Base-by-base conservation (phyloP, 2,888 invertebrate species). In the Cryptocephalus primarius region DNA sequence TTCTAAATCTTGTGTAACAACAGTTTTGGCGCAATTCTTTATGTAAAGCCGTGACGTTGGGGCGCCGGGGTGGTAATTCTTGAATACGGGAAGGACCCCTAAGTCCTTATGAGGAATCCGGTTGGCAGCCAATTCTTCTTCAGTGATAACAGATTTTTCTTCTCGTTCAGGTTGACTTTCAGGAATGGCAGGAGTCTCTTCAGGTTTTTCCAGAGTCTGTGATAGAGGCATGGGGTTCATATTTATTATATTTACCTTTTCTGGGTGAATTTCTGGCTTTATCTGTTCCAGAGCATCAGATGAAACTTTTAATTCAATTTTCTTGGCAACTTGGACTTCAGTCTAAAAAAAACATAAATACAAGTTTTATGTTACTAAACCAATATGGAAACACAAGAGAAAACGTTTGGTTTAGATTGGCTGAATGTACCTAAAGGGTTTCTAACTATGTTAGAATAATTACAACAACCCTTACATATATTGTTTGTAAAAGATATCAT, bases 41-140 rank as follows among this genome's bases (percentile, higher is more conserved):
- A 95, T 82, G 61, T 95, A 95, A n/a, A 95, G 70, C 52, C 92
- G 80, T 72, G 83, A 81, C 13, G 86, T 85, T 4, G 86, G 84
- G 45, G 82, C 78, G 1, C 94, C 94, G 8, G 82, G 75, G 53
- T 83, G 78, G 67, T 95, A 95, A 62, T 88, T 89, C 66, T 86
- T 89, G 63, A 87, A 94, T 13, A 91, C 83, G 6, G 88, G 78
- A 53, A 91, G 68, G 13, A 81, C 68, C 61, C 79, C 77, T 68
- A 87, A 79, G 65, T 90, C 86, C 62, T 79, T 80, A 41, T 72
- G 69, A 3, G 84, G 78, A 53, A 92, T 75, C 63, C 82, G 80
- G 55, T 88, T 85, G 33, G 73, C 70, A 45, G 76, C 69, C 34
- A 90, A 67, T 65, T 87, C 80, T 56, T 79, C 78, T 45, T 75